Conservation (phyloP, 64 coral and sea anemone species). For the Montipora sp. region DNA sequence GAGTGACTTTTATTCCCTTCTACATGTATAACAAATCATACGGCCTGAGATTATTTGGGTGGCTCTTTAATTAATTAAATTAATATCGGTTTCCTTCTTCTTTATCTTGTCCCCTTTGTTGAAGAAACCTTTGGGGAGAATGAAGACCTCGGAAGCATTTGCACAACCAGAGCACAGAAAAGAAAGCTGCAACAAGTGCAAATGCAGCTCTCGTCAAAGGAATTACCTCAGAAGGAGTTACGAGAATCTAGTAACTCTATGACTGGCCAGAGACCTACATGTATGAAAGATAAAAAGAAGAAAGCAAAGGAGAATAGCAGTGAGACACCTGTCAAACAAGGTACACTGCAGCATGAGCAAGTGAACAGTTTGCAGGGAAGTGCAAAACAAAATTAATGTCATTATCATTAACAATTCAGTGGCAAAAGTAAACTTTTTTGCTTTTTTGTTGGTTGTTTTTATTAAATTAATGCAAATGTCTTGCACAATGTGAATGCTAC, state of each 20-base stretch:
- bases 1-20: too few species aligned
- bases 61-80: too few species aligned
- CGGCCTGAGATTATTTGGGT: too few species aligned
- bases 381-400: too few species aligned
- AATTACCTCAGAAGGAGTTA: background rate
- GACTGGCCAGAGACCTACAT: background rate
- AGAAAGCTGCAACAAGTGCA: background rate
- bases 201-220: background rate
- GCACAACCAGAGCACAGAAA: constrained; percentile 9
- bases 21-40: too few species aligned
- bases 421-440: too few species aligned
- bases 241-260: background rate
- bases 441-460: too few species aligned
- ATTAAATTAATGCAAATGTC: too few species aligned
- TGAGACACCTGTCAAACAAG: constrained; percentile 20
- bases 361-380: too few species aligned
- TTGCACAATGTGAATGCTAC: too few species aligned
- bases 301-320: background rate
- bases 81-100: too few species aligned
- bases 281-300: background rate
- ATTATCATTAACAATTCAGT: too few species aligned
- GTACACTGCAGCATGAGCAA: background rate
- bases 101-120: background rate
- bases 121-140: background rate
- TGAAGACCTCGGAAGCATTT: background rate